Percentiles rank a stretch among this genome's conserved stretches.
phyloP scores from a whole-genome alignment of 2,888 invertebrate species.

The Caenorhabditis sulstoni region DNA sequence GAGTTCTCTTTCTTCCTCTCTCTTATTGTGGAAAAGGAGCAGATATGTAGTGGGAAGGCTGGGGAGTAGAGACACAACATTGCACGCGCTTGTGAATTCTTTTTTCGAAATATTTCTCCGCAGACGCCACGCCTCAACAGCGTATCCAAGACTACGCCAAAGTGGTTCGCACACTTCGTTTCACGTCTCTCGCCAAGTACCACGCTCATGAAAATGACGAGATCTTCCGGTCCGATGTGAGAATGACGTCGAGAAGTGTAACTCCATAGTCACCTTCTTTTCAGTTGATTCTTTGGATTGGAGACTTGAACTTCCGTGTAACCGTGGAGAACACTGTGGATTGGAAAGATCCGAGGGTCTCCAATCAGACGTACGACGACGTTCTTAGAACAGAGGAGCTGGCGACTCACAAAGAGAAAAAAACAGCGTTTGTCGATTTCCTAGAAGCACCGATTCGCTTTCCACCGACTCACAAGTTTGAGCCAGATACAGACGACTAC shows the following conservation, averaged over 20 bases:
- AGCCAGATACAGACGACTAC: constrained; percentile 67
- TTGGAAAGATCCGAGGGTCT: constrained; percentile 39
- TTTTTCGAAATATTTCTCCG: constrained; percentile 10
- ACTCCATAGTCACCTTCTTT: constrained; percentile 11
- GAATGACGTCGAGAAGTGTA: constrained; percentile 5
- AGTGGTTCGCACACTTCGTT: constrained; percentile 63
- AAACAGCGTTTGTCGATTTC: constrained; percentile 67
- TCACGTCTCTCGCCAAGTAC: constrained; percentile 60
- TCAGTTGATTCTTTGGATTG: constrained; percentile 75
- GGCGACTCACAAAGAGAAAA: constrained; percentile 23
- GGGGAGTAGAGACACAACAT: too few relatives aligned
- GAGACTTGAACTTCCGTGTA: constrained; percentile 78
- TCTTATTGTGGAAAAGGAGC: too few relatives aligned
- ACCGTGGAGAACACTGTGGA: constrained; percentile 44
- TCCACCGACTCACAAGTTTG: constrained; percentile 76
- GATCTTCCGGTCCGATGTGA: constrained; percentile 68
- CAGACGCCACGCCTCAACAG: constrained; percentile 73
- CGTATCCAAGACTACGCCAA: constrained; percentile 76
- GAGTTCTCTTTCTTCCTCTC: too few relatives aligned
- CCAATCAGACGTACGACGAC: constrained; percentile 16
- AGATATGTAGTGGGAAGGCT: too few relatives aligned
- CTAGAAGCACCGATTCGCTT: constrained; percentile 71
- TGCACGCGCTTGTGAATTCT: not conserved
- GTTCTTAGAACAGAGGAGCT: constrained; percentile 57
- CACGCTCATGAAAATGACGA: constrained; percentile 52